Conservation (phyloP, 2,888 invertebrate species). For the Gastracanthus pulcherrimus region DNA sequence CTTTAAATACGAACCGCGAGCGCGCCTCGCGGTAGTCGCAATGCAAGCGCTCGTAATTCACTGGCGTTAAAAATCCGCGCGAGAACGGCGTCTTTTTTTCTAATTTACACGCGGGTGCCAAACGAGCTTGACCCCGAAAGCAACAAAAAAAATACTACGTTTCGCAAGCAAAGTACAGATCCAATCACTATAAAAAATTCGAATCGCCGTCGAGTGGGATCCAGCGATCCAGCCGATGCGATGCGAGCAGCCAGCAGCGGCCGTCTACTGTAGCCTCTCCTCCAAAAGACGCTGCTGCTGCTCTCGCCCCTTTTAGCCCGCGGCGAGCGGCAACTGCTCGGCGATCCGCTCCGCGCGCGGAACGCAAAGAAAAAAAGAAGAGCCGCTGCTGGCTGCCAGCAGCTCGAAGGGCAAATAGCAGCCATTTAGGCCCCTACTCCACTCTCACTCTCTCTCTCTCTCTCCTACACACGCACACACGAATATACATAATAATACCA, state of each 20-base stretch:
- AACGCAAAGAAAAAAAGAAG: not conserved
- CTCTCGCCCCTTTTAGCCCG: not conserved
- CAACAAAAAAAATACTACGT: too few species aligned
- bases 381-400: not conserved
- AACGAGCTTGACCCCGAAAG: too few species aligned
- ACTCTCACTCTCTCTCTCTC: too few species aligned
- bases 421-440: not conserved
- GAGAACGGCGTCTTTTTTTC: too few species aligned
- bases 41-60: too few species aligned
- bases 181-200: too few species aligned
- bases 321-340: not conserved
- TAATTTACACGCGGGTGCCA: too few species aligned
- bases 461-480: not conserved
- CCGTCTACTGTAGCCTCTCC: not conserved
- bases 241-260: slow-evolving; percentile 1
- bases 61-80: too few species aligned
- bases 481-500: too few species aligned
- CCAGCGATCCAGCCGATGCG: not conserved
- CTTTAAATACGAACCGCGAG: not conserved
- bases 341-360: not conserved
- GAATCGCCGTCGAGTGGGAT: not conserved
- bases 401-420: slow-evolving; percentile 9
- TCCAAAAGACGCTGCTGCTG: too few species aligned
- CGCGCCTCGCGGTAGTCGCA: too few species aligned
- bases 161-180: too few species aligned